Conservation (phyloP, 2,113 vertebrate genomes). For the Tenrec ecaudatus region DNA sequence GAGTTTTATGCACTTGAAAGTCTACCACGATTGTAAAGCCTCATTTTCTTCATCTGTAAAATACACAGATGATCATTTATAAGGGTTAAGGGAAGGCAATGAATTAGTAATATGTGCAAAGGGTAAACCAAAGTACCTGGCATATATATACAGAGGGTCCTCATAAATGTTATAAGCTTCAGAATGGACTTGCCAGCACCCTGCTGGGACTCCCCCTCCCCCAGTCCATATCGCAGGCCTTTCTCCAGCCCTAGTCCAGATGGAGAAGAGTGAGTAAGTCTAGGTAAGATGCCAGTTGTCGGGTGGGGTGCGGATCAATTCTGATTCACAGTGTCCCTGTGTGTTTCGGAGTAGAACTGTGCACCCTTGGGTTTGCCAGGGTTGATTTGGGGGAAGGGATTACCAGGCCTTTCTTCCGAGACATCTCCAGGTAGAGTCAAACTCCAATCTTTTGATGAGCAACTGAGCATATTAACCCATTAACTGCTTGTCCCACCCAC, state of each 20-base stretch:
- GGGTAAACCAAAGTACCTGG: background rate
- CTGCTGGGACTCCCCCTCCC: background rate
- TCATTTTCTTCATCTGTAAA: slow-evolving; percentile 44
- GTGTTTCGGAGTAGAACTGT: background rate
- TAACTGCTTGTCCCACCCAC: background rate
- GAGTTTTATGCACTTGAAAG: background rate
- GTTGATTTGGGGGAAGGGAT: background rate
- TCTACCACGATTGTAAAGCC: background rate
- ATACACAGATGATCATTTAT: slow-evolving; percentile 10
- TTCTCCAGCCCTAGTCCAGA: background rate
- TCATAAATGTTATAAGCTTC: background rate
- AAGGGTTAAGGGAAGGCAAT: slow-evolving; percentile 22
- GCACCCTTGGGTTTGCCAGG: background rate
- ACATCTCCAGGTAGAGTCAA: background rate
- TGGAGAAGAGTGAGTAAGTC: background rate
- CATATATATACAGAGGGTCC: background rate
- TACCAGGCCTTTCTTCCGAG: background rate
- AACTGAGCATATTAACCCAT: background rate
- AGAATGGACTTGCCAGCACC: background rate
- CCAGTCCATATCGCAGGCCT: background rate
- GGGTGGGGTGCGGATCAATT: background rate
- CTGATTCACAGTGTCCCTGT: background rate
- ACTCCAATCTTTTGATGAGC: background rate
- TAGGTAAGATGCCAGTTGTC: background rate
- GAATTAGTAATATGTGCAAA: slow-evolving; percentile 7